Evolutionary conservation across 2,797 vertebrate genomes (phyloP), one percentile per base, ranked within the genome.

Genomic region (Arctocebus calabarensis): DNA sequence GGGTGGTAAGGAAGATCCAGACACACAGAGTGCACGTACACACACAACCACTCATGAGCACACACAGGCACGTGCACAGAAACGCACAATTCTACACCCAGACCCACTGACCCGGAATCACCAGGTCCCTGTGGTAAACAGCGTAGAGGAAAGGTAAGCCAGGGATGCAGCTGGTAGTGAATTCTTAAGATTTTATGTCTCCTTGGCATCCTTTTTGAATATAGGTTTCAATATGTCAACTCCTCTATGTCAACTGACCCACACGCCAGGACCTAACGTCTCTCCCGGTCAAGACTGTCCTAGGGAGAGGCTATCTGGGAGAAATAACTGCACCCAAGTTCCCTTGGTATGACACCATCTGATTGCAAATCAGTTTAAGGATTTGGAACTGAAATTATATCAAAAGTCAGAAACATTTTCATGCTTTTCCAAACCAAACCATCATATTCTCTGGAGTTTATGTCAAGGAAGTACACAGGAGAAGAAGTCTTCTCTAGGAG

Each of bases 241-340:
- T 2, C 48, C 48, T 55, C 75, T 34, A 1, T n/a, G 5, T 55
- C 32, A 12, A 19, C 3, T 2, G 32, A 77, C 0, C 2, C 48
- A 13, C 4, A 23, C 9, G 3, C 48, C 1, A 2, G 75, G 52
- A 14, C 20, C 32, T 4, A 34, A 52, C 11, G 12, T n/a, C 32
- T n/a, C 74, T 77, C 32, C 32, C 7, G 3, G 74, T 55, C 48
- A 77, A 48, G 32, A 11, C 32, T 34, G 3, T 3, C 75, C 45
- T 55, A 8, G 11, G n/a, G 32, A 55, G 48, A 14, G 48, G 48
- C 48, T 52, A 52, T 52, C 48, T 52, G 48, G 13, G 14, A 52
- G 48, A 52, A 52, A 52, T 52, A 52, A 52, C 48, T 52, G 48
- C 13, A 52, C 13, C 20, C 32, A 25, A 52, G 82, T 22, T 66